Evolutionary conservation across 2,888 invertebrate species (phyloP).

Genomic region (Cephus sareptanus): DNA sequence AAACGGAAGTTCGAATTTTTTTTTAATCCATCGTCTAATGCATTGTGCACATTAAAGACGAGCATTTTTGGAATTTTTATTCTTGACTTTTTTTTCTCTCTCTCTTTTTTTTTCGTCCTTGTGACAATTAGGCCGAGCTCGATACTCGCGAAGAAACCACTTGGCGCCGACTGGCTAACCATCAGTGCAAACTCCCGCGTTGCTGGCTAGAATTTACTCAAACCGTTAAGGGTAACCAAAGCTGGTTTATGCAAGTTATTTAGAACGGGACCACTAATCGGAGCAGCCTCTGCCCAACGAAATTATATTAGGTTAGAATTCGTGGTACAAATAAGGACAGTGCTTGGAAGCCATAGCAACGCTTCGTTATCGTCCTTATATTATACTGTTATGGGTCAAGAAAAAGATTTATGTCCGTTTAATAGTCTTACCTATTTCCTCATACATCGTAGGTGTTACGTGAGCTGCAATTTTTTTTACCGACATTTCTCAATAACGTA

Average conservation of each 20-base stretch:
- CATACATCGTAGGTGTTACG: background rate
- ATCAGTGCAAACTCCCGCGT: conserved; percentile 45
- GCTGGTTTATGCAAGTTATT: conserved; percentile 44
- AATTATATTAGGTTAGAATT: background rate
- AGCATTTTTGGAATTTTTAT: conserved; percentile 9
- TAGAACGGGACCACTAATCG: conserved; percentile 51
- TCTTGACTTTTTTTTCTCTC: background rate
- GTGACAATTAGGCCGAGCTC: conserved; percentile 31
- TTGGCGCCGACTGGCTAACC: conserved; percentile 53
- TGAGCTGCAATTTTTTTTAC: background rate
- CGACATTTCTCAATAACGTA: background rate
- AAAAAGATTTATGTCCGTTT: background rate
- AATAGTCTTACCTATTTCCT: background rate
- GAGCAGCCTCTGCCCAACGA: background rate
- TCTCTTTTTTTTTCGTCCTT: conserved; percentile 23
- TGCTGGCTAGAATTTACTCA: conserved; percentile 37
- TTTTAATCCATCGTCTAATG: background rate
- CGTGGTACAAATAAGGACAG: conserved; percentile 1
- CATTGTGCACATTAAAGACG: background rate
- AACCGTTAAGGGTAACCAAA: conserved; percentile 34
- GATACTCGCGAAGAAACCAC: conserved; percentile 38
- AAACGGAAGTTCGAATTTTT: background rate
- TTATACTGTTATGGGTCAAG: background rate
- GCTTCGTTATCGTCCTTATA: background rate
- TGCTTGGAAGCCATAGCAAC: too few relatives aligned